These are phyloP conservation scores for Probaryconus sp. DNA, from an alignment of 1,140 invertebrate genomes.

Conservation along the genomic window DNA sequence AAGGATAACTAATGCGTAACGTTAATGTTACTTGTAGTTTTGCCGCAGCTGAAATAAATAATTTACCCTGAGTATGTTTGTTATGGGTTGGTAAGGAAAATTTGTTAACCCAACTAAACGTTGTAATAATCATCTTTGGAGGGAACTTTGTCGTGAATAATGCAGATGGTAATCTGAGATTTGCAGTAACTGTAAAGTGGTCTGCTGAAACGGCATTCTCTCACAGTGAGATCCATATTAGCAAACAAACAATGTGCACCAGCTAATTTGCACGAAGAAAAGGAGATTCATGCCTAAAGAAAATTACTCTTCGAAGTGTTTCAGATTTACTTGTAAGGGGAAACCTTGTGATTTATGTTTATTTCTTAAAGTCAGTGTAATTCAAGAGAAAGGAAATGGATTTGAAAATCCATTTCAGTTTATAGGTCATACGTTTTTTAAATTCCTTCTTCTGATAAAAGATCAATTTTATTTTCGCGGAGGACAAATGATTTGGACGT, in stretches of 20 bases:
- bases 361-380: no score
- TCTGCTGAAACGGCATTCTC: slow-evolving; percentile 28
- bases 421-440: no score
- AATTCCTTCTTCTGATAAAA: no score
- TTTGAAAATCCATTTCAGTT: no score
- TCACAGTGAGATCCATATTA: slow-evolving; percentile 14
- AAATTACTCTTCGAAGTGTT: no score
- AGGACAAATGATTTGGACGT: no score
- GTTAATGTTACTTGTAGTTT: slow-evolving; percentile 13
- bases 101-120: slow-evolving; percentile 35
- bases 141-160: slow-evolving; percentile 28
- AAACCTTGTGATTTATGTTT: no score
- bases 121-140: slow-evolving; percentile 32
- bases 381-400: no score
- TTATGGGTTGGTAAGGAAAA: slow-evolving; percentile 17
- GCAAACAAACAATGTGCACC: slow-evolving; percentile 10
- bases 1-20: slow-evolving; percentile 23
- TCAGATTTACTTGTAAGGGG: no score
- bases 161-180: slow-evolving; percentile 33
- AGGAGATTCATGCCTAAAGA: slow-evolving; percentile 6
- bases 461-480: no score
- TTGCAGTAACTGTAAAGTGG: slow-evolving; percentile 23
- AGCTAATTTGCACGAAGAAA: slow-evolving; percentile 2
- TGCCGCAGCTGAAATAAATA: slow-evolving; percentile 31
- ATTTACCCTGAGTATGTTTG: slow-evolving; percentile 2